Percentiles rank a stretch among this genome's conserved stretches.
phyloP scores from a whole-genome alignment of 2,113 vertebrate genomes.

The Eidolon helvum region DNA sequence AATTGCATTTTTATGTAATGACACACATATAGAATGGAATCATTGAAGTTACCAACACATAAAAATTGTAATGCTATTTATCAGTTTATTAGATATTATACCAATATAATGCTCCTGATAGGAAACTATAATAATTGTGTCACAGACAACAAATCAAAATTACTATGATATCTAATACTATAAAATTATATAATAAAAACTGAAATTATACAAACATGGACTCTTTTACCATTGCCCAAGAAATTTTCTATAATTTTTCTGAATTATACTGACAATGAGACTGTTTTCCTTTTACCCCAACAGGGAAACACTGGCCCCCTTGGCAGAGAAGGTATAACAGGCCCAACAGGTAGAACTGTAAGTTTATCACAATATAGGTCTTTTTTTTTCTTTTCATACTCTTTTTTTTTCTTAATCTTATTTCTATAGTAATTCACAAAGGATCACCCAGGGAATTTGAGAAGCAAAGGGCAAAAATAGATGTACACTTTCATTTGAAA shows the following conservation, averaged over 20 bases:
- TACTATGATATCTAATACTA: not conserved
- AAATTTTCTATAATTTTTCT: constrained; percentile 26
- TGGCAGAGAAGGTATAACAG: constrained; percentile 91
- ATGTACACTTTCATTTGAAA: not conserved
- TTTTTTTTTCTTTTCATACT: not conserved
- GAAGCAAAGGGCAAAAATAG: not conserved
- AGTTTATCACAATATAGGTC: constrained; percentile 73
- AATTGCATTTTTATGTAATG: not conserved
- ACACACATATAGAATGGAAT: not conserved
- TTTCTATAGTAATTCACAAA: constrained; percentile 31
- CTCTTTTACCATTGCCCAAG: not conserved
- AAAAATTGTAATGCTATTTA: not conserved
- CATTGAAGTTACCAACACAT: not conserved
- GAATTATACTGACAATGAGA: not conserved
- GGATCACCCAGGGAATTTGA: not conserved
- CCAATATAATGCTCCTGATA: not conserved
- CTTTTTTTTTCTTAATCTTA: not conserved
- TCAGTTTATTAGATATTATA: not conserved
- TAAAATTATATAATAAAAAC: not conserved
- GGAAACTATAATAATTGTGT: not conserved
- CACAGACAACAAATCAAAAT: not conserved
- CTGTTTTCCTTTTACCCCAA: constrained; percentile 72
- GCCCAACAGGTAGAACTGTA: constrained; percentile 92
- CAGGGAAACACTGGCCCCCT: constrained; percentile 93
- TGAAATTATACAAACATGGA: not conserved